Evolutionary conservation across 2,113 vertebrate species (phyloP).

Genomic region (Eupsittula cactorum): DNA sequence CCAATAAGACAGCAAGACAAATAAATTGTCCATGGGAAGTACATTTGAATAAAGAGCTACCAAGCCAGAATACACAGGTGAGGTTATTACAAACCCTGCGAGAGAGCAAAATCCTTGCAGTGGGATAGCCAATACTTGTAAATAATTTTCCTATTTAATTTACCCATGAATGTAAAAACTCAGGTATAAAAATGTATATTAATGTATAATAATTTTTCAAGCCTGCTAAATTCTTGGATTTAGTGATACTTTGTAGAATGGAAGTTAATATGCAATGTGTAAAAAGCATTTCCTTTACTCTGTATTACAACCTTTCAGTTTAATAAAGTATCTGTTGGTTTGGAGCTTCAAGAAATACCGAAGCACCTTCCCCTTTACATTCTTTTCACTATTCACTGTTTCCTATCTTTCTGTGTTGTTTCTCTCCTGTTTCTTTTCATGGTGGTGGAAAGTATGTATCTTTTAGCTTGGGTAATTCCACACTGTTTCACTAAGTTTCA

Average conservation of each 20-base stretch:
- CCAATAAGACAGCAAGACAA: not conserved
- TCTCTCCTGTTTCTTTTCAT: not conserved
- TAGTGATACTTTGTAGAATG: not conserved
- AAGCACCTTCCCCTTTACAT: not conserved
- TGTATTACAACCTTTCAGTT: not conserved
- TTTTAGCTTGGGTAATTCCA: not conserved
- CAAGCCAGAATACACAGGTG: fast-evolving
- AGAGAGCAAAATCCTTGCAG: not conserved
- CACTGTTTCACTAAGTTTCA: not conserved
- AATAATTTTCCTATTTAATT: not conserved
- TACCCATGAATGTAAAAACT: not conserved
- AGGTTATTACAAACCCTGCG: not conserved
- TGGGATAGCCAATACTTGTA: not conserved
- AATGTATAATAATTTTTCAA: not conserved
- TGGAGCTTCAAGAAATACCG: not conserved
- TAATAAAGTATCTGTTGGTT: not conserved
- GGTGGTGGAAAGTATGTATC: not conserved
- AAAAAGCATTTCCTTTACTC: not conserved
- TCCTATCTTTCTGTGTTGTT: not conserved
- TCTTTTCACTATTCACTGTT: not conserved
- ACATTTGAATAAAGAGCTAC: not conserved
- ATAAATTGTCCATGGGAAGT: not conserved
- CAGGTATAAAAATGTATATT: not conserved
- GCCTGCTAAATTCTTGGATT: not conserved
- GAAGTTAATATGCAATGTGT: not conserved